Conservation (phyloP, 2,888 invertebrate species). For the Parnassius mnemosyne region DNA sequence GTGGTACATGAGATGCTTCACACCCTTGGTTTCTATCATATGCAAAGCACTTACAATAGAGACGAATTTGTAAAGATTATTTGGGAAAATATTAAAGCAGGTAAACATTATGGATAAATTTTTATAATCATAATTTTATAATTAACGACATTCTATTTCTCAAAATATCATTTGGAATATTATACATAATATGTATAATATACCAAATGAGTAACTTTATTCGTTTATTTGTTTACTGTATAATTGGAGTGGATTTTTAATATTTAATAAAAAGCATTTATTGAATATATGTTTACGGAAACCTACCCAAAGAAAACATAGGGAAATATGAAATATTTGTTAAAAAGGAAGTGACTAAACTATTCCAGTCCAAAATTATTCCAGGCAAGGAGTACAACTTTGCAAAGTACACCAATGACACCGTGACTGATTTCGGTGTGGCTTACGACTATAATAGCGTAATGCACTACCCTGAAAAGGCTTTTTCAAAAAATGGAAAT, state of each 20-base stretch:
- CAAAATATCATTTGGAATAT: no score
- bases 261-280: no score
- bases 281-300: no score
- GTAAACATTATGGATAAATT: slow-evolving; percentile 48
- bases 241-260: no score
- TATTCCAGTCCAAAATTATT: slow-evolving; percentile 20
- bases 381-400: slow-evolving; percentile 82
- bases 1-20: slow-evolving; percentile 90
- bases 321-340: no score
- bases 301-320: no score
- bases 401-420: slow-evolving; percentile 83
- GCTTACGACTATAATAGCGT: slow-evolving; percentile 86
- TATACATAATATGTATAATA: no score
- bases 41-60: slow-evolving; percentile 89
- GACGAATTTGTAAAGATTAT: slow-evolving; percentile 87
- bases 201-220: no score
- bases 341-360: not conserved
- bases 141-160: not conserved
- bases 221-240: no score
- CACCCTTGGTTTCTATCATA: slow-evolving; percentile 90
- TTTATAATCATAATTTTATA: not conserved
- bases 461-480: slow-evolving; percentile 85
- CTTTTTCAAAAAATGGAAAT: slow-evolving; percentile 85
- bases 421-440: slow-evolving; percentile 83
- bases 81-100: slow-evolving; percentile 85